Evolutionary conservation across 2,797 vertebrate species (phyloP), one percentile per base, ranked within the genome.

Genomic region (Siniperca obscura): DNA sequence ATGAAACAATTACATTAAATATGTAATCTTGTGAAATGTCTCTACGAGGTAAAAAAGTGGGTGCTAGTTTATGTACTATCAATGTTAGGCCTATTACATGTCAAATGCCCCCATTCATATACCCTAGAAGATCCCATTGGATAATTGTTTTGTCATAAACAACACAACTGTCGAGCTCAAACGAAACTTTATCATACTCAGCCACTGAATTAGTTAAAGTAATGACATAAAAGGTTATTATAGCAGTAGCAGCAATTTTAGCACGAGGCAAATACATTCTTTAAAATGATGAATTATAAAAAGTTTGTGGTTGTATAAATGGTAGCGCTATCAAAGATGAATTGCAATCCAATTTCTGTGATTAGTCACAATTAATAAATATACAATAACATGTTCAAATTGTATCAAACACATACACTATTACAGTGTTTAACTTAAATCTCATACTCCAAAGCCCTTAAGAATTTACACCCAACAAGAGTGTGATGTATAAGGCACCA

Each of bases 21-120:
- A 57, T 73, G 70, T 22, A 2, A 80, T 57, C 42, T 34, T 42
- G 12, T 73, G 21, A 76, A 67, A 68, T 9, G 3, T 59, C 25
- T 30, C 3, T 4, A 36, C 3, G 5, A 11, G 14, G 21, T 56
- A 21, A 65, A 66, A 52, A 27, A 8, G 11, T 0, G 2, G 34
- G 16, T 44, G 42, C 1, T 30, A 21, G 40, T 74, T 50, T 3
- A 30, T 46, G 22, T 11, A 27, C 17, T 7, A 22, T 30, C n/a
- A 40, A 7, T 50, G 2, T 50, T 5, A 27, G 17, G n/a, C 56
- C 19, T 42, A 1, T 53, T 34, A 44, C 19, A 55, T 16, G 12
- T 50, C 12, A 71, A 36, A 38, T 48, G n/a, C 4, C 42, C 22
- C 8, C 5, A 59, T 25, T 34, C 6, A 55, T 17, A 48, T 16